These are phyloP conservation scores for Ormia ochracea DNA, from an alignment of 2,888 invertebrate genomes.

Conservation along the genomic window DNA sequence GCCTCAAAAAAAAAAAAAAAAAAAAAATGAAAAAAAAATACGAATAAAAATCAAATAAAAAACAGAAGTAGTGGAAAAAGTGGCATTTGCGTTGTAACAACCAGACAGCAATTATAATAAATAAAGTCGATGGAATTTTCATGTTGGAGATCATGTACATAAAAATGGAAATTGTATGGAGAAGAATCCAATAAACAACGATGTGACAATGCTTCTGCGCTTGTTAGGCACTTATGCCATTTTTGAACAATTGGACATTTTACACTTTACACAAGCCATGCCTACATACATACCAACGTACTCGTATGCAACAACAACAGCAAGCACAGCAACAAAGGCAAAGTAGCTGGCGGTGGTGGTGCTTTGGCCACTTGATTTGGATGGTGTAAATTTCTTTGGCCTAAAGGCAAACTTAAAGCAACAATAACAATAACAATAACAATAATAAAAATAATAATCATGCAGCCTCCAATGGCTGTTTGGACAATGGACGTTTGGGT, in stretches of 20 bases:
- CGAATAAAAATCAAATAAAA: neutral
- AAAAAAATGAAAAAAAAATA: neutral
- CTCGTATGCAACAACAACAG: neutral
- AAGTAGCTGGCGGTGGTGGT: neutral
- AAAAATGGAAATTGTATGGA: conserved; percentile 62
- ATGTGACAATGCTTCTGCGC: conserved; percentile 65
- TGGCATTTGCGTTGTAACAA: conserved; percentile 55
- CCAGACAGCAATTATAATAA: conserved; percentile 65
- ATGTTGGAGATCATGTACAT: conserved; percentile 63
- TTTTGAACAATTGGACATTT: conserved; percentile 68
- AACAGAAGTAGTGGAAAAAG: conserved; percentile 5
- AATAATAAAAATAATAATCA: conserved; percentile 41
- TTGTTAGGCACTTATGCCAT: conserved; percentile 72
- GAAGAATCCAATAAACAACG: conserved; percentile 62
- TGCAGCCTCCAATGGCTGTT: conserved; percentile 8
- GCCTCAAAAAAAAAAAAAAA: conserved; percentile 7
- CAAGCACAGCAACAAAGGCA: neutral
- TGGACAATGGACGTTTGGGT: conserved; percentile 20
- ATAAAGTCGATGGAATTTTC: conserved; percentile 64
- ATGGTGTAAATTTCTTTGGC: conserved; percentile 62
- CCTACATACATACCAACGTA: neutral
- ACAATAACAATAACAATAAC: conserved; percentile 23
- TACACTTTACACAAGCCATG: conserved; percentile 61
- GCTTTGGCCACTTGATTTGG: conserved; percentile 33
- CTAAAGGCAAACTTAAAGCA: conserved; percentile 45